phyloP scores from a whole-genome alignment of 2,888 invertebrate genomes.

The Hedya salicella region DNA sequence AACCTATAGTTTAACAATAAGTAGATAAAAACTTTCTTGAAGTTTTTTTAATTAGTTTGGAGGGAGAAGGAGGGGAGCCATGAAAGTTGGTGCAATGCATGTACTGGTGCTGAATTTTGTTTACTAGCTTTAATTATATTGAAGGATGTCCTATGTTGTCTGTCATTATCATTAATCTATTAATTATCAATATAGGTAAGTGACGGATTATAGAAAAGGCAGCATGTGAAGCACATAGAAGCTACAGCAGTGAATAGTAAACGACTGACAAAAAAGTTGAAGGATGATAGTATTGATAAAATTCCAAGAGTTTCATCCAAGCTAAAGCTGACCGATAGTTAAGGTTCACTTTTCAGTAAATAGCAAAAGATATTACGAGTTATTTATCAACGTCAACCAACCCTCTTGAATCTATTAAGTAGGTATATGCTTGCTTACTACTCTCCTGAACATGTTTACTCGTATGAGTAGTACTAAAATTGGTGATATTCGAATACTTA shows the following conservation, averaged over 20 bases:
- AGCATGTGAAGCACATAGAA: no score
- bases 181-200: no score
- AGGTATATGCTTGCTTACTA: slow-evolving; percentile 23
- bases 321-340: not conserved
- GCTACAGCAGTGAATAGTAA: no score
- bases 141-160: no score
- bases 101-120: no score
- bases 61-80: no score
- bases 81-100: no score
- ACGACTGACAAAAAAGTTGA: not conserved
- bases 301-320: not conserved
- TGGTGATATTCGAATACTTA: slow-evolving; percentile 20
- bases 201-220: no score
- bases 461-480: no score
- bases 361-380: not conserved
- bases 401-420: slow-evolving; percentile 15
- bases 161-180: no score
- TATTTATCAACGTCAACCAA: slow-evolving; percentile 30
- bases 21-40: slow-evolving; percentile 22
- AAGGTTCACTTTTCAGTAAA: slow-evolving; percentile 1
- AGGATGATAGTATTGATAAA: not conserved
- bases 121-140: no score
- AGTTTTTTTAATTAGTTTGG: slow-evolving; percentile 29
- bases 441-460: slow-evolving; percentile 15
- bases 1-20: slow-evolving; percentile 28